phyloP scores from a whole-genome alignment of 2,888 invertebrate species.

The Ceraclea dissimilis region DNA sequence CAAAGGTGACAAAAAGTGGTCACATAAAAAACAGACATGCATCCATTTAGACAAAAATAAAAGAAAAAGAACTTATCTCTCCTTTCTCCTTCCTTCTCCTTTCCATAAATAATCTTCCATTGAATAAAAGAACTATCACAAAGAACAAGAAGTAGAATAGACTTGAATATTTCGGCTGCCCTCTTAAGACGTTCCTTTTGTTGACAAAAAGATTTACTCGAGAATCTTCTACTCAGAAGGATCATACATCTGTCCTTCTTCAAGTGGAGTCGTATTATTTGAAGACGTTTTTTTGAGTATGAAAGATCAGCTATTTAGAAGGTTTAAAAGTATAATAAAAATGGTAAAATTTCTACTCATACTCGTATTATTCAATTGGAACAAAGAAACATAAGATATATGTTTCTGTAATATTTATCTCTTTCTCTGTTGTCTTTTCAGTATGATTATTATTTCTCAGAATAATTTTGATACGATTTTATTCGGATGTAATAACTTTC shows the following conservation, averaged over 20 bases:
- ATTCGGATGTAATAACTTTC: too few species aligned
- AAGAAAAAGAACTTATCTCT: too few species aligned
- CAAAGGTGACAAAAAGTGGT: too few species aligned
- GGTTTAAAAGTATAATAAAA: background rate
- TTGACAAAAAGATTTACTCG: background rate
- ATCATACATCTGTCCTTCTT: background rate
- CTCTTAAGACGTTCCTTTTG: background rate
- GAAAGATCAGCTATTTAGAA: background rate
- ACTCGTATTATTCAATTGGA: background rate
- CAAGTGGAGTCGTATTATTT: background rate
- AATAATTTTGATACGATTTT: background rate
- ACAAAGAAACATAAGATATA: too few species aligned
- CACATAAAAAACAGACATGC: too few species aligned
- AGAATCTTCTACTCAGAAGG: background rate
- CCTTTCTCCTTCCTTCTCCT: too few species aligned
- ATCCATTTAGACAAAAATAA: too few species aligned
- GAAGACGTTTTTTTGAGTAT: background rate
- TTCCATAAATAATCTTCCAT: too few species aligned
- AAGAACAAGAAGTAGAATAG: too few species aligned
- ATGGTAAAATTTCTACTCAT: background rate
- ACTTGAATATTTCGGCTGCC: background rate
- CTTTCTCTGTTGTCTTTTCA: too few species aligned
- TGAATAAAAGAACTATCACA: too few species aligned
- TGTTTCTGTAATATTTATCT: too few species aligned
- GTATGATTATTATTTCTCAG: background rate